A percentile compares a stretch with the other conserved stretches of the same genome.
These are phyloP conservation scores for Cantharis rufa DNA, from an alignment of 2,888 invertebrate species.

Conservation along the genomic window DNA sequence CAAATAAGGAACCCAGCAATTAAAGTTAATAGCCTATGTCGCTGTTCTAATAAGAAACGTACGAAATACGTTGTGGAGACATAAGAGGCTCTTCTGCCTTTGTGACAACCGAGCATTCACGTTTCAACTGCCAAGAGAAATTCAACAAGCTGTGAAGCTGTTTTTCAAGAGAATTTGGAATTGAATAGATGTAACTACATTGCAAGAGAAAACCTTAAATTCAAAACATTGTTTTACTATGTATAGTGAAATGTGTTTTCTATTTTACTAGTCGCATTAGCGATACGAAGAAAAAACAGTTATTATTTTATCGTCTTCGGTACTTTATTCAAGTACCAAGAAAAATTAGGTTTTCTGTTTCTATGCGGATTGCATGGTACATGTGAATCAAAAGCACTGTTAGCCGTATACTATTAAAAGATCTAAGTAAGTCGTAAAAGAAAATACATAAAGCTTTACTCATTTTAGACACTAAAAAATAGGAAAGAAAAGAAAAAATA, in stretches of 20 bases:
- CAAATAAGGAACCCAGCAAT: not conserved
- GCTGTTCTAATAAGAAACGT: not conserved
- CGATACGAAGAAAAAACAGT: conserved; percentile 11
- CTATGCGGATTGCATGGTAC: conserved; percentile 10
- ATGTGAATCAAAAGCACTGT: conserved; percentile 38
- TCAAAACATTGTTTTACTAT: not conserved
- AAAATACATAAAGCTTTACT: conserved; percentile 51
- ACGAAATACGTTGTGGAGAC: not conserved
- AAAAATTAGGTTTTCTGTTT: not conserved
- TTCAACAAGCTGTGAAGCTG: not conserved
- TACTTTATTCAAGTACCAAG: not conserved
- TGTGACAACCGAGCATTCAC: not conserved
- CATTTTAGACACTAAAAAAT: conserved; percentile 49
- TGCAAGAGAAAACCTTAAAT: not conserved
- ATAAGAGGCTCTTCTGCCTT: not conserved
- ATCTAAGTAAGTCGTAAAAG: conserved; percentile 50
- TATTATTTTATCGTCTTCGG: not conserved
- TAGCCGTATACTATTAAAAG: conserved; percentile 48
- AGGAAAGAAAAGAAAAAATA: conserved; percentile 37
- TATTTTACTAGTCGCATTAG: not conserved
- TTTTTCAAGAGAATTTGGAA: not conserved
- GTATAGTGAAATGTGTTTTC: not conserved
- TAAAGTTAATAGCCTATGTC: not conserved
- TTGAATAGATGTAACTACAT: not conserved
- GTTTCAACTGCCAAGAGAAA: not conserved